A percentile compares a stretch with the other conserved stretches of the same genome.
Evolutionary conservation across 2,113 vertebrate genomes (phyloP).

Genomic region (Antigone vipio): DNA sequence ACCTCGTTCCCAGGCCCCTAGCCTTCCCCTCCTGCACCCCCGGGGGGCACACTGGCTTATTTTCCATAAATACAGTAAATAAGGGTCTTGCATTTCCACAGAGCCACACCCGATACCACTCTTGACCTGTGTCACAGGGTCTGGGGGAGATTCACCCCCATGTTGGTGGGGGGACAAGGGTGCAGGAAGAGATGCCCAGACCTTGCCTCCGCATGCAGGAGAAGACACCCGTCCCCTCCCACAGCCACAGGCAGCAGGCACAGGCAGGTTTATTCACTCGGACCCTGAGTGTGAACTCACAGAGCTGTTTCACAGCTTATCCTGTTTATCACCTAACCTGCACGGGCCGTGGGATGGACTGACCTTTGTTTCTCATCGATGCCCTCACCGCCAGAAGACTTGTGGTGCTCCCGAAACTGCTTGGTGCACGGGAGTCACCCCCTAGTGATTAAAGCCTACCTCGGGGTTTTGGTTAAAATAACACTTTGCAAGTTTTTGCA

Average conservation of each 20-base stretch:
- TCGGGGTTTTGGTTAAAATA: not conserved
- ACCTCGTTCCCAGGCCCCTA: slow-evolving; percentile 16
- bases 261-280: not conserved
- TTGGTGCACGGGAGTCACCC: not conserved
- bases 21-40: not conserved
- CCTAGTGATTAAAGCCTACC: not conserved
- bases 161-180: not conserved
- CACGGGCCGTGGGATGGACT: not conserved
- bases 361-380: not conserved
- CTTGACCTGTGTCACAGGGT: not conserved
- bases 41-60: not conserved
- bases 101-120: not conserved
- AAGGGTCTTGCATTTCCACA: not conserved
- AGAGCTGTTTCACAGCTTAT: not conserved
- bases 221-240: not conserved
- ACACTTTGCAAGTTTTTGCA: not conserved
- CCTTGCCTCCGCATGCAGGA: fast-evolving
- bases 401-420: not conserved
- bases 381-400: not conserved
- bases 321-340: no score
- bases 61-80: not conserved
- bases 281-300: fast-evolving
- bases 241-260: not conserved
- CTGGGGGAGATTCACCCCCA: fast-evolving
- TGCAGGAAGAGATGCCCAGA: not conserved